Percentiles rank a stretch among this genome's conserved stretches.
Conservation (phyloP, 2,888 invertebrate genomes). For the Drosophila macrothrix region DNA sequence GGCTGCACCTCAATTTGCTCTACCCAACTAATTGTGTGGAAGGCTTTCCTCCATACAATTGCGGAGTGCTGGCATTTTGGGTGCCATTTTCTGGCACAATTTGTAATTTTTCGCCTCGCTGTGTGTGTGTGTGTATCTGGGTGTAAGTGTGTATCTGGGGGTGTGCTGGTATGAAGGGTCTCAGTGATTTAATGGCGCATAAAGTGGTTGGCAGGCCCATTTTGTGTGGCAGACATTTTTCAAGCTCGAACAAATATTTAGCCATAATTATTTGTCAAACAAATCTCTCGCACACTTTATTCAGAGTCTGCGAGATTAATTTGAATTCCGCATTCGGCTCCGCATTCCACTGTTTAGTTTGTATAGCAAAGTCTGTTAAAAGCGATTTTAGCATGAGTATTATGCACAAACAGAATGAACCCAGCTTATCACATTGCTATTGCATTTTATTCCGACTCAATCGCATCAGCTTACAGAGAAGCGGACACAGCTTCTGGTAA, state of each 20-base stretch:
- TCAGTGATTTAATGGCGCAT: constrained; percentile 66
- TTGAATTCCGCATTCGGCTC: constrained; percentile 5
- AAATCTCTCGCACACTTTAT: constrained; percentile 17
- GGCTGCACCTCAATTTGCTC: constrained; percentile 72
- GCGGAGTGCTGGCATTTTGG: constrained; percentile 43
- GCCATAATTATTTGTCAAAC: constrained; percentile 50
- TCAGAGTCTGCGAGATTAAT: constrained; percentile 23
- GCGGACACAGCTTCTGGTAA: not conserved
- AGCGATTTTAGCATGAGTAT: constrained; percentile 5
- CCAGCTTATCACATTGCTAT: constrained; percentile 8
- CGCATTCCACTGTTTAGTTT: constrained; percentile 10
- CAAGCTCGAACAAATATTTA: constrained; percentile 53
- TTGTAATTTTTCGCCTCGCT: constrained; percentile 51
- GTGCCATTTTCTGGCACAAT: constrained; percentile 56
- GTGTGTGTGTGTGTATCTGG: constrained; percentile 16
- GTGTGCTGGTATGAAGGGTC: constrained; percentile 33
- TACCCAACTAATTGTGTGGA: constrained; percentile 79
- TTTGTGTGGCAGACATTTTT: constrained; percentile 32
- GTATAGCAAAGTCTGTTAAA: not conserved
- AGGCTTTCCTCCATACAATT: constrained; percentile 44
- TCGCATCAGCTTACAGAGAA: not conserved
- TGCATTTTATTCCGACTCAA: constrained; percentile 10
- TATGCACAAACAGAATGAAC: not conserved
- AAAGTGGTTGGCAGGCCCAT: constrained; percentile 56
- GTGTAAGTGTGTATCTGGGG: constrained; percentile 9